Percentiles rank a stretch among this genome's conserved stretches.
phyloP scores from a whole-genome alignment of 2,888 invertebrate genomes.

The Cosmopolites sordidus region DNA sequence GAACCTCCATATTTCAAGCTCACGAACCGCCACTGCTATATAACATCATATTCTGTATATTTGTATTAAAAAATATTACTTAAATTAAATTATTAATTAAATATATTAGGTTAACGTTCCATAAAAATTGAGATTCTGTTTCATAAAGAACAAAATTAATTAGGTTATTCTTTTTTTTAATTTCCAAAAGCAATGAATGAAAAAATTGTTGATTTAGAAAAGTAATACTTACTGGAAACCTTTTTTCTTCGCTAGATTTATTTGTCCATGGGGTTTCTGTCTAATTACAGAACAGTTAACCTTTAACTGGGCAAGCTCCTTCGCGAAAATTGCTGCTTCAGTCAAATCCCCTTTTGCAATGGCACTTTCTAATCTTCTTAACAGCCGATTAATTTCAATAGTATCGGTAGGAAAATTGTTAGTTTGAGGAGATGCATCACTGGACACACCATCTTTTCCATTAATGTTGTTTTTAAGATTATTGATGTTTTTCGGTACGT shows the following conservation, averaged over 20 bases:
- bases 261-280: slow-evolving; percentile 38
- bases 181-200: too few relatives aligned
- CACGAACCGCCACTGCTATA: too few relatives aligned
- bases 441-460: slow-evolving; percentile 26
- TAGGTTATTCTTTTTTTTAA: too few relatives aligned
- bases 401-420: slow-evolving; percentile 51
- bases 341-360: slow-evolving; percentile 73
- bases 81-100: too few relatives aligned
- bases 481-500: slow-evolving; percentile 42
- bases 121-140: too few relatives aligned
- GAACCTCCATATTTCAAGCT: too few relatives aligned
- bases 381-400: slow-evolving; percentile 57
- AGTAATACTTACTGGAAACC: slow-evolving; percentile 33
- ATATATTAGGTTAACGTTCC: too few relatives aligned
- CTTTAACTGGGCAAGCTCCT: slow-evolving; percentile 71
- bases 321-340: slow-evolving; percentile 71
- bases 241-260: slow-evolving; percentile 6
- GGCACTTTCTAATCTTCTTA: slow-evolving; percentile 70
- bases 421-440: neutral
- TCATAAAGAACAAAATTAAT: too few relatives aligned
- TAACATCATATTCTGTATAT: too few relatives aligned
- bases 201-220: too few relatives aligned
- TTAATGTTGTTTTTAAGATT: slow-evolving; percentile 36
- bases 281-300: slow-evolving; percentile 68
- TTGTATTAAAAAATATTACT: too few relatives aligned